Percentiles rank a stretch among this genome's conserved stretches.
These are phyloP conservation scores for Drosophila mimetica DNA, from an alignment of 2,888 invertebrate species.

Conservation along the genomic window DNA sequence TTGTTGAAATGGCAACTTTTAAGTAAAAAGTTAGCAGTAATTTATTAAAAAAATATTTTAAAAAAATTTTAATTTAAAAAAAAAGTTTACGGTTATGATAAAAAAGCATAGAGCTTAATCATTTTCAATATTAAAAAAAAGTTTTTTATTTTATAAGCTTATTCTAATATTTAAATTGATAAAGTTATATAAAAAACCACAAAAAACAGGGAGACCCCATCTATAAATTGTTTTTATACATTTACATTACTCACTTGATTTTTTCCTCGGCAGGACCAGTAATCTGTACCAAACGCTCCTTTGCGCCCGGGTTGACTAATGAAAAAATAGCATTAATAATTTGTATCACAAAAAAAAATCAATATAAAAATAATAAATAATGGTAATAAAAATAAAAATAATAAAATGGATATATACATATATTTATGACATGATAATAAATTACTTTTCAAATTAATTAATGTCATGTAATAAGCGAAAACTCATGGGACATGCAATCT, in stretches of 20 bases:
- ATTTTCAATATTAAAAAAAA: neutral
- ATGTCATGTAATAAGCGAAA: neutral
- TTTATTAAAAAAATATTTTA: too few relatives aligned
- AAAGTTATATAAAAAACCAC: neutral
- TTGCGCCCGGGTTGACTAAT: conserved; percentile 95
- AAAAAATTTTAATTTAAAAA: too few relatives aligned
- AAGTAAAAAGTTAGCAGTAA: too few relatives aligned
- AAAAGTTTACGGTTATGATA: too few relatives aligned
- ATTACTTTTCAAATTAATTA: neutral
- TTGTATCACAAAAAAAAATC: neutral
- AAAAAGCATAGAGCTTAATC: too few relatives aligned
- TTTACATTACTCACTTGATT: conserved; percentile 89
- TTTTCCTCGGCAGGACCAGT: conserved; percentile 97
- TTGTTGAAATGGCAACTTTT: too few relatives aligned
- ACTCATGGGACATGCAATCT: neutral
- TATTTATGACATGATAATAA: neutral
- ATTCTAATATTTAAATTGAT: too few relatives aligned
- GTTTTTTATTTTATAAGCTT: too few relatives aligned
- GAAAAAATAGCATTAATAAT: conserved; percentile 11
- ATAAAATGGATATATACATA: neutral
- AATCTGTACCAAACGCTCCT: conserved; percentile 97
- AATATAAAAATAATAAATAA: neutral
- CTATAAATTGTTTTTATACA: neutral
- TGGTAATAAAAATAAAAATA: neutral
- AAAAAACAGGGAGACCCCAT: neutral